phyloP scores from a whole-genome alignment of 2,888 invertebrate species.

The Dryadula phaetusa region DNA sequence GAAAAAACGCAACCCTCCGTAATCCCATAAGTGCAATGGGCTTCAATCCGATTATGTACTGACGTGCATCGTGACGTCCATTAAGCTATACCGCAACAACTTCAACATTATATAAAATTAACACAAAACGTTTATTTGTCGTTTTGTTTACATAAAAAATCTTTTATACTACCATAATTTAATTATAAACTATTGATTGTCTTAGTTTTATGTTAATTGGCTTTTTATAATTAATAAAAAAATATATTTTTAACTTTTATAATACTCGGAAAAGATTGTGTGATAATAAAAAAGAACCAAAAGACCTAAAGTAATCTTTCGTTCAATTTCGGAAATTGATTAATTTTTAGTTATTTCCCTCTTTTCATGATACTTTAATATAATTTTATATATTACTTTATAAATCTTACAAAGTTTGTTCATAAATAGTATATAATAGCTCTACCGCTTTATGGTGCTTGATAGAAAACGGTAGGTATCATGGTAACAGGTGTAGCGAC shows the following conservation, averaged over 20 bases:
- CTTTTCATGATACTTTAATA: not conserved
- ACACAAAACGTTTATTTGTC: not conserved
- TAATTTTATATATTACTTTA: conserved; percentile 4
- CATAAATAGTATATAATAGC: conserved; percentile 27
- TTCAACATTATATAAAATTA: not conserved
- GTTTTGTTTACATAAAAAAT: not conserved
- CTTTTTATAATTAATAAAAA: too few relatives aligned
- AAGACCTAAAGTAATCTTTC: too few relatives aligned
- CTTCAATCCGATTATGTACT: conserved; percentile 41
- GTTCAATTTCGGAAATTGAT: too few relatives aligned
- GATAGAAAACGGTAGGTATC: conserved; percentile 37
- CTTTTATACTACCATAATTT: not conserved
- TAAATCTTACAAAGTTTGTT: conserved; percentile 14
- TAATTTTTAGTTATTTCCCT: not conserved
- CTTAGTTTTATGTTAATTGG: too few relatives aligned
- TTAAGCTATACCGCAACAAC: conserved; percentile 31
- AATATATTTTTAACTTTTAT: too few relatives aligned
- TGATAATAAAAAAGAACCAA: too few relatives aligned
- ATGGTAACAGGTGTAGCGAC: conserved; percentile 33
- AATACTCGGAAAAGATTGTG: too few relatives aligned
- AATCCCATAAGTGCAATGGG: conserved; percentile 43
- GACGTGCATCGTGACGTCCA: conserved; percentile 36
- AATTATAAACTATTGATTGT: not conserved
- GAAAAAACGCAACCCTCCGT: conserved; percentile 38
- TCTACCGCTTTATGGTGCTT: conserved; percentile 21